Base-by-base conservation (phyloP, 35 echinoderm and acorn worm species). In the Heliocidaris tuberculata region DNA sequence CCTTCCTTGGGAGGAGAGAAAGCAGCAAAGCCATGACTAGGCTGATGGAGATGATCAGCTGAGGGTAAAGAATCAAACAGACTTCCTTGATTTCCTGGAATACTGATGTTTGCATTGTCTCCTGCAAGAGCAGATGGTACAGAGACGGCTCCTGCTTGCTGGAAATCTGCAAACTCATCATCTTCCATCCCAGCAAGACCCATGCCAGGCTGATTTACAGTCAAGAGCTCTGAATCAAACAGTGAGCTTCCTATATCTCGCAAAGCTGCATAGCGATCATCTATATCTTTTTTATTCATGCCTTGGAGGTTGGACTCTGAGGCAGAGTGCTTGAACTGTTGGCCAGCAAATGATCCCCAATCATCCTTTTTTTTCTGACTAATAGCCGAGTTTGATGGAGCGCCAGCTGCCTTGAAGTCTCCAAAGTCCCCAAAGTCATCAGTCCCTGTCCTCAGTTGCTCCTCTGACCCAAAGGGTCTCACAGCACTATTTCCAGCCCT, bases 251-350 rank as follows among this genome's bases (percentile, higher is more conserved):
- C 47, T 5, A 93, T 32, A 31, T 59, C 91, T 56, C 91, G 91
- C 17, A 93, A 29, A 52, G 91, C 91, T 4, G 91, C 91, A 93
- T 93, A 93, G 91, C 91, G 91, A 59, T 93, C 91, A 59, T 89
- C 32, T 13, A 30, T 30, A 27, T 15, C 13, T 27, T 32, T 89
- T 35, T 27, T 30, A 13, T 59, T 24, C 91, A 93, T 56, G 17
- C 47, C 91, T 59, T 93, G 91, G 0, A 93, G 91, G 30, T 93
- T 93, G 24, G 91, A 93, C 30, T 93, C 91, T 50, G 91, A 93
- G 1, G 91, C 91, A n/a, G 91, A 93, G 27, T 93, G 91, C 47
- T 93, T 93, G 47, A 93, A 93, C 24, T 49, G 91, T 13, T 93
- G 47, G 19, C 91, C 50, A 89, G 87, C 87, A 89, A 48, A 89